Evolutionary conservation across 2,797 vertebrate genomes (phyloP), one percentile per base, ranked within the genome.

Genomic region (Gymnothorax javanicus): DNA sequence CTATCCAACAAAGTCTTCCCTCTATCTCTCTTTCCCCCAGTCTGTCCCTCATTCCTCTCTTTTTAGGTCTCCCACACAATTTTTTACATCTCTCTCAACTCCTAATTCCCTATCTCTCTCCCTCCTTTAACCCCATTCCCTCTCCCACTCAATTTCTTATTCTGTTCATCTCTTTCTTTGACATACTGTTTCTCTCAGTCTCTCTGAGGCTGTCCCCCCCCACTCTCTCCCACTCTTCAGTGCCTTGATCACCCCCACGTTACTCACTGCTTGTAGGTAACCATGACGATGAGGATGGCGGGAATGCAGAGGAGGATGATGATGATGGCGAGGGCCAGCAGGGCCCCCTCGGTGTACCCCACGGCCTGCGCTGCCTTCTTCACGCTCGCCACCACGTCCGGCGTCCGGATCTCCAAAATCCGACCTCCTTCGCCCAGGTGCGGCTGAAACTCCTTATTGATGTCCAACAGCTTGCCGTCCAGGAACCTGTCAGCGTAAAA

Each of bases 201-300:
- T n/a, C 58, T 59, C 62, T 23, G 20, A 23, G 0, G 0, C 23
- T 5, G 17, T 9, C 62, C 17, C 62, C 33, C 17, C 62, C 17
- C 62, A 17, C 17, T 6, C 62, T 23, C 17, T 23, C 62, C 20
- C 17, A 9, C 58, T 59, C 58, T 11, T 59, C 58, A 59, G 9
- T 59, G 58, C 58, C 7, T 59, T 6, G 58, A 9, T 59, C 58
- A 6, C 9, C 13, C 9, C 23, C 62, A 43, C 2, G 12, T 33
- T 69, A 97, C 97, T 97, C 91, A 99, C 98, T 99, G 98, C 92
- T 91, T 95, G 94, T 99, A 99, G 92, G 98, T 99, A 94, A 99
- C 96, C 88, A 99, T 97, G 87, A 99, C 98, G 0, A 99, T 97
- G 88, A 99, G 90, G 90, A 99, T 98, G 79, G 99, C 99, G 0